Conservation (phyloP, 2,888 invertebrate genomes). For the Laspeyria flexula region DNA sequence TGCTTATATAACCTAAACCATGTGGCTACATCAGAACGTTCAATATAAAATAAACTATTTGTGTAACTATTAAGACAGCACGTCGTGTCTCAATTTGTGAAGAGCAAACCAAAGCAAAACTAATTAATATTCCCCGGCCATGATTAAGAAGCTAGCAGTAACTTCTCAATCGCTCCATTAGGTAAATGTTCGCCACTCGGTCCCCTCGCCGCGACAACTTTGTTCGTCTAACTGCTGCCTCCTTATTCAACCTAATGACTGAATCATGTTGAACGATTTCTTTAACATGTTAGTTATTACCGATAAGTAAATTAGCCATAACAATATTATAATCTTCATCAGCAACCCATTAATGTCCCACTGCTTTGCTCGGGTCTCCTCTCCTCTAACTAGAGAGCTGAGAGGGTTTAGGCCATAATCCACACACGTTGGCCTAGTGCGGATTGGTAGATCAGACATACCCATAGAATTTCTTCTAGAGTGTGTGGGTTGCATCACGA, state of each 20-base stretch:
- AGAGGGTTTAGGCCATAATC: too few relatives aligned
- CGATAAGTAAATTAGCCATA: too few relatives aligned
- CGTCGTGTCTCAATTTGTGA: constrained; percentile 17
- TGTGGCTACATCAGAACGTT: too few relatives aligned
- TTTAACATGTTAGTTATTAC: constrained; percentile 5
- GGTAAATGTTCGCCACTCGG: constrained; percentile 44
- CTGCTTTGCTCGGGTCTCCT: too few relatives aligned
- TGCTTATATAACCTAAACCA: too few relatives aligned
- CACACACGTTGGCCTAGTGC: too few relatives aligned
- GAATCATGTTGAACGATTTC: not conserved
- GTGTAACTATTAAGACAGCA: constrained; percentile 3
- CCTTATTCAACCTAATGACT: not conserved
- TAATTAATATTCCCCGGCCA: constrained; percentile 57
- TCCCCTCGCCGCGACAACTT: constrained; percentile 32
- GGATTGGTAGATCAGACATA: too few relatives aligned
- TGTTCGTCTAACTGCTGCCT: constrained; percentile 4
- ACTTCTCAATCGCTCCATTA: constrained; percentile 54
- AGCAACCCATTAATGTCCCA: too few relatives aligned
- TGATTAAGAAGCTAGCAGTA: constrained; percentile 52
- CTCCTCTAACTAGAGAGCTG: too few relatives aligned
- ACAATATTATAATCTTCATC: too few relatives aligned
- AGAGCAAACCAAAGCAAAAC: constrained; percentile 42
- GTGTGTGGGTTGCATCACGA: too few relatives aligned
- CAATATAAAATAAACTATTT: not conserved
- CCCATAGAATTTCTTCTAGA: too few relatives aligned